Conservation (phyloP, 2,888 invertebrate genomes). For the Synanthedon myopaeformis region DNA sequence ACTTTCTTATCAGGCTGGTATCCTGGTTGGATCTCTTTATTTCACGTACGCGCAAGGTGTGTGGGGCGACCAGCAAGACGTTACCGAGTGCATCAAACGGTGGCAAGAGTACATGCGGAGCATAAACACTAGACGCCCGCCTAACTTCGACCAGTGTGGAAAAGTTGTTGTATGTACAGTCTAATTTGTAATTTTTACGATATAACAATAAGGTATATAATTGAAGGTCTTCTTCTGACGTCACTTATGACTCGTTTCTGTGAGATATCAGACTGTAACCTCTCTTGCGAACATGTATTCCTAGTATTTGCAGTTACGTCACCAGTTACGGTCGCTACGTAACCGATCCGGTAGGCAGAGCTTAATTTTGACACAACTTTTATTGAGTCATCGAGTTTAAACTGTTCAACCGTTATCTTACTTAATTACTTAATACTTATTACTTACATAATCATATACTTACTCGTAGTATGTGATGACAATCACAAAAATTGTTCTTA, state of each 20-base stretch:
- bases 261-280: conserved; percentile 5
- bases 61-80: conserved; percentile 58
- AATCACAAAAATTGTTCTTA: too few species aligned
- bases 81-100: conserved; percentile 49
- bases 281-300: conserved; percentile 25
- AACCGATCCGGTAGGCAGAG: background rate
- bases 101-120: conserved; percentile 57
- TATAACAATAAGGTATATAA: background rate
- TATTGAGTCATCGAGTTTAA: too few species aligned
- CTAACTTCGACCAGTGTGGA: conserved; percentile 48
- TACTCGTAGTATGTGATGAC: too few species aligned
- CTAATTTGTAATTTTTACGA: background rate
- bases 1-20: conserved; percentile 38
- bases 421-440: too few species aligned
- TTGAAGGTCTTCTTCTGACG: background rate
- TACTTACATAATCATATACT: too few species aligned
- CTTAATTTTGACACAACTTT: too few species aligned
- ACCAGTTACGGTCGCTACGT: conserved; percentile 25
- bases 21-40: conserved; percentile 53
- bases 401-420: too few species aligned
- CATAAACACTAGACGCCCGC: conserved; percentile 52
- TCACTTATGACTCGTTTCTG: background rate
- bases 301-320: conserved; percentile 55
- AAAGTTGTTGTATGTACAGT: conserved; percentile 44
- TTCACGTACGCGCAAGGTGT: conserved; percentile 61